A percentile compares a stretch with the other conserved stretches of the same genome.
These are phyloP conservation scores for Sesia bembeciformis DNA, from an alignment of 2,888 invertebrate genomes.

Conservation along the genomic window DNA sequence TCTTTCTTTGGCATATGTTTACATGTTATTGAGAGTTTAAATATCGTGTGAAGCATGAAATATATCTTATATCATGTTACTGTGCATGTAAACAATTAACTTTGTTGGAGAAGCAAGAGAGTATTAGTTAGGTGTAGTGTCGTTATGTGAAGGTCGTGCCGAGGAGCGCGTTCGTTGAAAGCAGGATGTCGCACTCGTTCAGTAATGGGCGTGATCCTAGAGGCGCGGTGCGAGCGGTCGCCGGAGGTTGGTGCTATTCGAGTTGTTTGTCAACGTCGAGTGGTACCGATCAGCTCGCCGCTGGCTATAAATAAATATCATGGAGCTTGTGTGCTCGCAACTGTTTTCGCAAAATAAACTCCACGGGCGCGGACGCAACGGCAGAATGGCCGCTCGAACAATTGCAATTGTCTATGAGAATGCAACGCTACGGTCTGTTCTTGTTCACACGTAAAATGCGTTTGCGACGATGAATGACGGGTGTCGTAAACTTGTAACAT, in stretches of 20 bases:
- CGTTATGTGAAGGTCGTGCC: not conserved
- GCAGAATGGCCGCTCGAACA: constrained; percentile 17
- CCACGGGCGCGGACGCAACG: constrained; percentile 3
- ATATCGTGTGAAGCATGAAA: too few relatives aligned
- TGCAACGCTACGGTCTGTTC: constrained; percentile 18
- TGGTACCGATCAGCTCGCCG: constrained; percentile 38
- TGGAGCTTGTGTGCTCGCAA: constrained; percentile 18
- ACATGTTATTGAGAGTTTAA: too few relatives aligned
- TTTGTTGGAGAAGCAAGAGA: too few relatives aligned
- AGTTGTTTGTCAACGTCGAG: constrained; percentile 61
- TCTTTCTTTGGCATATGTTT: constrained; percentile 1
- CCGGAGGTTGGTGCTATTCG: constrained; percentile 33
- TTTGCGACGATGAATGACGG: constrained; percentile 28
- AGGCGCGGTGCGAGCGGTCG: constrained; percentile 7
- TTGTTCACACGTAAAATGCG: constrained; percentile 26
- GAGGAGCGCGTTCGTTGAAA: not conserved
- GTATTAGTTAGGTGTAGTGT: not conserved
- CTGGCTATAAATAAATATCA: constrained; percentile 51
- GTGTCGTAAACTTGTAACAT: too few relatives aligned
- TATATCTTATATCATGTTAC: too few relatives aligned
- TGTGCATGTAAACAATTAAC: too few relatives aligned
- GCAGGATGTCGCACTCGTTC: constrained; percentile 5
- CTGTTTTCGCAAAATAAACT: constrained; percentile 25
- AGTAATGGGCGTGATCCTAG: constrained; percentile 40
- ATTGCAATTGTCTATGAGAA: constrained; percentile 38